phyloP scores from a whole-genome alignment of 2,888 invertebrate species.

The Acrobasis consociella region DNA sequence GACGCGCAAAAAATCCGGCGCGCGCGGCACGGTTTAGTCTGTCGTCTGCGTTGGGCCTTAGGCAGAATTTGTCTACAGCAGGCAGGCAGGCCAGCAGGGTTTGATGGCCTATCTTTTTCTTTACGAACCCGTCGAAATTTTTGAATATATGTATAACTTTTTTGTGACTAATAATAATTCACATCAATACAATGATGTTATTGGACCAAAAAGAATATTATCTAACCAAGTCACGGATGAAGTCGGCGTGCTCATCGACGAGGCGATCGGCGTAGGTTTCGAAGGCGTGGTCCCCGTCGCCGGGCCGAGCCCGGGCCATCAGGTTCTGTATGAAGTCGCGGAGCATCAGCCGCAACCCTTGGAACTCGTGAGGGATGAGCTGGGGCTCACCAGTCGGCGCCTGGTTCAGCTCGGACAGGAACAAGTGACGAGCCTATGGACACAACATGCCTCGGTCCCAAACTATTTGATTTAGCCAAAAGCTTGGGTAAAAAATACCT shows the following conservation, averaged over 20 bases:
- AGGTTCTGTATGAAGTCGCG: conserved; percentile 49
- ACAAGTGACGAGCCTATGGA: conserved; percentile 52
- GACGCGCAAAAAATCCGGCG: too few species aligned
- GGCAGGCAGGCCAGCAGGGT: too few species aligned
- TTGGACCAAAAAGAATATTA: neutral
- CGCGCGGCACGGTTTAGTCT: too few species aligned
- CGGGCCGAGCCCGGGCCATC: conserved; percentile 36
- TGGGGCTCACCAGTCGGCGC: conserved; percentile 37
- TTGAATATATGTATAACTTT: too few species aligned
- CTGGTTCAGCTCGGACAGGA: conserved; percentile 43
- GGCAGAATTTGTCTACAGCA: too few species aligned
- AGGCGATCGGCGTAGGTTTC: conserved; percentile 45
- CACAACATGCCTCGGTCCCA: neutral
- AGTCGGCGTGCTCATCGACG: conserved; percentile 40
- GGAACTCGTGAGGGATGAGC: conserved; percentile 51
- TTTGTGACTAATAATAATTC: too few species aligned
- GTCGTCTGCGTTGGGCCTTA: too few species aligned
- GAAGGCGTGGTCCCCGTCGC: conserved; percentile 36
- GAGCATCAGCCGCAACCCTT: conserved; percentile 44
- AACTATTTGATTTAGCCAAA: too few species aligned
- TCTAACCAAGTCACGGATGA: conserved; percentile 52
- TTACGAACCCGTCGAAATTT: too few species aligned
- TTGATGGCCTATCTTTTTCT: too few species aligned
- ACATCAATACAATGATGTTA: too few species aligned
- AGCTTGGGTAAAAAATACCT: too few species aligned